These are phyloP conservation scores for Ptychodera flava DNA, from an alignment of 35 echinoderm and acorn worm genomes.

Conservation along the genomic window DNA sequence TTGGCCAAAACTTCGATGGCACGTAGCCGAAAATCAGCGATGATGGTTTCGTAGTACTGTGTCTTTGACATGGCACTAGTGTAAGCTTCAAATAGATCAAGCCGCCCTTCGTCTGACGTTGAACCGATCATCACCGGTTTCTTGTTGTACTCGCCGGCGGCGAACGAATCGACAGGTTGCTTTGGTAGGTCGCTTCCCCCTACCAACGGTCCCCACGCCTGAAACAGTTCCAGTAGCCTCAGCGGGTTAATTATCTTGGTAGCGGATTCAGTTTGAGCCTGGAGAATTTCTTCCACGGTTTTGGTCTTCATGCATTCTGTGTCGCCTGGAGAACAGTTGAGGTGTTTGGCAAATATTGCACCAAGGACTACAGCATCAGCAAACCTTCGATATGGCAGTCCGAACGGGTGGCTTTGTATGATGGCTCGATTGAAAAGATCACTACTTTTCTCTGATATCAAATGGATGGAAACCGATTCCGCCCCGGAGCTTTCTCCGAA, in stretches of 20 bases:
- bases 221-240: slow-evolving; percentile 32
- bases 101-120: slow-evolving; percentile 27
- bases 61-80: neutral
- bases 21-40: slow-evolving; percentile 4
- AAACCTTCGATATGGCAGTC: slow-evolving; percentile 16
- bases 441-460: slow-evolving; percentile 10
- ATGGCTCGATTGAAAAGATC: slow-evolving; percentile 42
- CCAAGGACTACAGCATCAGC: slow-evolving; percentile 5
- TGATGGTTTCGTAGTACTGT: neutral
- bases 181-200: neutral
- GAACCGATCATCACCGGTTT: slow-evolving; percentile 53
- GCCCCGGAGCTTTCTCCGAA: slow-evolving; percentile 56
- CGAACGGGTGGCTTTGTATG: slow-evolving; percentile 44
- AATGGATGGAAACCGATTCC: slow-evolving; percentile 37
- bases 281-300: neutral
- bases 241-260: slow-evolving; percentile 1
- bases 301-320: slow-evolving; percentile 10
- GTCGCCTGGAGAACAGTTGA: slow-evolving; percentile 24
- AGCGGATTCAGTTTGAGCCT: slow-evolving; percentile 13
- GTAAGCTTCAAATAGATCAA: slow-evolving; percentile 26
- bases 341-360: slow-evolving; percentile 8
- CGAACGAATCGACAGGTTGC: slow-evolving; percentile 12
- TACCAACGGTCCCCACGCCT: slow-evolving; percentile 45
- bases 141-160: slow-evolving; percentile 11
- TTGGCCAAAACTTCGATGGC: slow-evolving; percentile 2